phyloP scores from a whole-genome alignment of 1,140 invertebrate species.

The Leptopilina clavipes region DNA sequence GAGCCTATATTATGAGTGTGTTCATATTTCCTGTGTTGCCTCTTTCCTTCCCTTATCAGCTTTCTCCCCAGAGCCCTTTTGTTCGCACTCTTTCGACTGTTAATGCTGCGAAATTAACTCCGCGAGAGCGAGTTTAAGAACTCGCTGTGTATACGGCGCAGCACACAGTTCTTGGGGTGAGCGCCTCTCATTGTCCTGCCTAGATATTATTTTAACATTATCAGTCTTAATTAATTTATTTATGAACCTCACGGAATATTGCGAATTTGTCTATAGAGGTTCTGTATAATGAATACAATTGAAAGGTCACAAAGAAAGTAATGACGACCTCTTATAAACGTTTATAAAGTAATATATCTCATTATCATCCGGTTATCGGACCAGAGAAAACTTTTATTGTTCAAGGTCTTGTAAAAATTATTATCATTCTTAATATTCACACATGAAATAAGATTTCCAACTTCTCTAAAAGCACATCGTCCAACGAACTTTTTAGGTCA shows the following conservation, averaged over 20 bases:
- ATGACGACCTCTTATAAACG: too few species aligned
- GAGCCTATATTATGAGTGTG: slow-evolving; percentile 66
- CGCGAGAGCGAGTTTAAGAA: slow-evolving; percentile 70
- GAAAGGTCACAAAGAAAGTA: too few species aligned
- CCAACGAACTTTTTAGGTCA: slow-evolving; percentile 3
- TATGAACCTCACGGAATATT: slow-evolving; percentile 55
- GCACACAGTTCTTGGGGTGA: slow-evolving; percentile 20
- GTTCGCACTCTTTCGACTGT: slow-evolving; percentile 75
- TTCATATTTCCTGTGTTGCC: slow-evolving; percentile 70
- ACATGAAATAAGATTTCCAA: too few species aligned
- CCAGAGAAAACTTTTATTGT: too few species aligned
- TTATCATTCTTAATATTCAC: too few species aligned
- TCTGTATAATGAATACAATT: too few species aligned
- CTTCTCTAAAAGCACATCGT: too few species aligned
- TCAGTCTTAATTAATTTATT: slow-evolving; percentile 73
- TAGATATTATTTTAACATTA: slow-evolving; percentile 73
- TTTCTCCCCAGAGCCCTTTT: slow-evolving; percentile 69
- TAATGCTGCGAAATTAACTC: slow-evolving; percentile 74
- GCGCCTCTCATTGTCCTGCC: slow-evolving; percentile 60
- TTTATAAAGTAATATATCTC: too few species aligned
- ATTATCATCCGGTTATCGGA: too few species aligned
- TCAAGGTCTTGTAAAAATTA: too few species aligned
- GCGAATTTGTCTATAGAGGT: slow-evolving; percentile 58
- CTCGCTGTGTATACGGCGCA: slow-evolving; percentile 49
- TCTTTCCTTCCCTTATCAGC: slow-evolving; percentile 69